These are phyloP conservation scores for Perodicticus potto DNA, from an alignment of 2,797 vertebrate genomes.

Conservation along the genomic window DNA sequence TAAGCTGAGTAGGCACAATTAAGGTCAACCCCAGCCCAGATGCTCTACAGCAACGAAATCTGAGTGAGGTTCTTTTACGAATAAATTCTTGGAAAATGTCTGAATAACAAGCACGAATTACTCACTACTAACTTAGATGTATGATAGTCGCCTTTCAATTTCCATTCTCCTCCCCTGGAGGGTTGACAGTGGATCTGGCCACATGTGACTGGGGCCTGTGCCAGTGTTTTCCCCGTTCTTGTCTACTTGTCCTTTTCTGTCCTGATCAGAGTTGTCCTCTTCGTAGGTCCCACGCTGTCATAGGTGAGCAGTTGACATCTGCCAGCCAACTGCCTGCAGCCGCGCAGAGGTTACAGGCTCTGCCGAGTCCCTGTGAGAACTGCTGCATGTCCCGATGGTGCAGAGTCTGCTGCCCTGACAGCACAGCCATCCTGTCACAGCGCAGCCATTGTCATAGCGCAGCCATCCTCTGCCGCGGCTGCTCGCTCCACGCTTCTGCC, in stretches of 20 bases:
- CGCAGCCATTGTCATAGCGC: neutral
- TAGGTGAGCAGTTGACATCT: neutral
- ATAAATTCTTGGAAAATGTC: neutral
- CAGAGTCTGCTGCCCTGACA: neutral
- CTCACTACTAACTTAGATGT: neutral
- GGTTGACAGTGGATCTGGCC: neutral
- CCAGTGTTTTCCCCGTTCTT: neutral
- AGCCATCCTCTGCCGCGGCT: neutral
- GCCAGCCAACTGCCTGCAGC: neutral
- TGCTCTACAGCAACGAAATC: neutral
- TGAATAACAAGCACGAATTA: neutral
- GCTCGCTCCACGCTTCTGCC: neutral
- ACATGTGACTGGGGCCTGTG: neutral
- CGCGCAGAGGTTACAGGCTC: neutral
- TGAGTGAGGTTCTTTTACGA: conserved; percentile 20
- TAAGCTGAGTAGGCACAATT: neutral
- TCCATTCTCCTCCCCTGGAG: neutral
- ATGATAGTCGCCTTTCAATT: neutral
- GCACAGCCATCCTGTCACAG: neutral
- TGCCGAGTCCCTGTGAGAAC: neutral
- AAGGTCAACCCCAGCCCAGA: neutral
- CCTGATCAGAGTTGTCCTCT: neutral
- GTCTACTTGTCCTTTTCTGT: neutral
- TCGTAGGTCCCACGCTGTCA: neutral
- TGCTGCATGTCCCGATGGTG: neutral